A percentile compares a stretch with the other conserved stretches of the same genome.
phyloP scores from a whole-genome alignment of 37 sponge, comb jelly and placozoan species.

The Cladorhizidae sp. region DNA sequence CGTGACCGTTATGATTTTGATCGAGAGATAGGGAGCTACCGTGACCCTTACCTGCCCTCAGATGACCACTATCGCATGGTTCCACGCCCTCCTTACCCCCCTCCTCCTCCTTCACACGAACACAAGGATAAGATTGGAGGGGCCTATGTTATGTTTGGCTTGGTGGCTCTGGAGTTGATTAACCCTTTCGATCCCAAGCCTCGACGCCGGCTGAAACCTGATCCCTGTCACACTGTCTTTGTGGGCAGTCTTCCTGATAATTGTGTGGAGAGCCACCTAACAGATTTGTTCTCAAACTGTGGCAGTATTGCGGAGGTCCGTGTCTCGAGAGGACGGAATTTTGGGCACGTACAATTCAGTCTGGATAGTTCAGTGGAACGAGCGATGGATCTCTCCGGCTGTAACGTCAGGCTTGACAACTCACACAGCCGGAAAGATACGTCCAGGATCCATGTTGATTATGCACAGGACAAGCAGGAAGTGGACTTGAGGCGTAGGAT shows the following conservation, averaged over 20 bases:
- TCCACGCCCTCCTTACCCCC: neutral
- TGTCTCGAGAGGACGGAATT: conserved; percentile 39
- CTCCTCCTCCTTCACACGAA: neutral
- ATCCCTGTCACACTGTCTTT: conserved; percentile 60
- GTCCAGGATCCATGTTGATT: conserved; percentile 64
- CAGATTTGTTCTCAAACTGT: conserved; percentile 63
- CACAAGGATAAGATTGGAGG: neutral
- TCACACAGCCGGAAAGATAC: conserved; percentile 6
- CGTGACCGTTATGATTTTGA: conserved; percentile 33
- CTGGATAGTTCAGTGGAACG: conserved; percentile 32
- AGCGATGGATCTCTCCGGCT: conserved; percentile 52
- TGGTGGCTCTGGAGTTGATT: conserved; percentile 29
- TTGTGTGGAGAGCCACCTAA: conserved; percentile 52
- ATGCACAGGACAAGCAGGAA: conserved; percentile 51
- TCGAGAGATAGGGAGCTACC: neutral
- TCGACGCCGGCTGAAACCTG: conserved; percentile 27
- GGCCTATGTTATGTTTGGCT: conserved; percentile 22
- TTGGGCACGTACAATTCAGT: conserved; percentile 71
- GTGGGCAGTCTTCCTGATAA: conserved; percentile 72
- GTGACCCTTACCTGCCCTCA: conserved; percentile 1
- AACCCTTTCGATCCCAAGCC: conserved; percentile 48
- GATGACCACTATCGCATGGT: conserved; percentile 21
- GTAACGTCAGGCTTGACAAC: conserved; percentile 46
- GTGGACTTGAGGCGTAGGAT: conserved; percentile 8
- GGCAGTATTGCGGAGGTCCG: conserved; percentile 63